Evolutionary conservation across 1,140 invertebrate genomes (phyloP).

Genomic region (Ephestia elutella): DNA sequence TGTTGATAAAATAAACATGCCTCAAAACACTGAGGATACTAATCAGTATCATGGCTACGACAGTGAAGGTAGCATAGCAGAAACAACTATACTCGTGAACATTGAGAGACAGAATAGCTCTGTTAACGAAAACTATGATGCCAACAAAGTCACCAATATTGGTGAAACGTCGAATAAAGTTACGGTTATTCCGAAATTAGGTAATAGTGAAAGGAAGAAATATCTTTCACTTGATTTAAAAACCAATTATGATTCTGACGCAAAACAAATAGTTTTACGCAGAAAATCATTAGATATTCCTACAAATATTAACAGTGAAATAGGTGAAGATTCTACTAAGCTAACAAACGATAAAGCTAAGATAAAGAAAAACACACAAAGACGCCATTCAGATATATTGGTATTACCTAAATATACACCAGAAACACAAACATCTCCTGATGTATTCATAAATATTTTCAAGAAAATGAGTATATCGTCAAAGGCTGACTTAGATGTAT

Average conservation of each 20-base stretch:
- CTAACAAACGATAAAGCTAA: background rate
- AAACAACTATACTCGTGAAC: slow-evolving; percentile 58
- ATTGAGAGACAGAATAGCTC: slow-evolving; percentile 37
- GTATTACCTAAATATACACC: slow-evolving; percentile 24
- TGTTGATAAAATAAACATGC: slow-evolving; percentile 9
- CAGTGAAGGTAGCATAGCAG: slow-evolving; percentile 61
- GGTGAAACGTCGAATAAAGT: background rate
- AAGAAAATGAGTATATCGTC: slow-evolving; percentile 31
- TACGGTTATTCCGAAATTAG: background rate
- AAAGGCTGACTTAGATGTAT: slow-evolving; percentile 8
- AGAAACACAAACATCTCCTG: slow-evolving; percentile 18
- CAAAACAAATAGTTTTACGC: background rate
- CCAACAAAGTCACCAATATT: background rate
- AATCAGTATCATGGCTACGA: slow-evolving; percentile 59
- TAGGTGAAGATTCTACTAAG: background rate
- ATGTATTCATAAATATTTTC: slow-evolving; percentile 28
- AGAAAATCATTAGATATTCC: slow-evolving; percentile 11
- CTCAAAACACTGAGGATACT: background rate
- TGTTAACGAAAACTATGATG: slow-evolving; percentile 17
- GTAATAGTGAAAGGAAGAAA: slow-evolving; percentile 33
- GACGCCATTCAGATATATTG: slow-evolving; percentile 39
- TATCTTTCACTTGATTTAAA: slow-evolving; percentile 46
- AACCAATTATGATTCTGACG: slow-evolving; percentile 33
- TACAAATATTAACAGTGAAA: background rate
- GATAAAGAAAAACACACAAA: slow-evolving; percentile 9